Conservation (phyloP, 2,888 invertebrate genomes). For the Drosophila mulleri region DNA sequence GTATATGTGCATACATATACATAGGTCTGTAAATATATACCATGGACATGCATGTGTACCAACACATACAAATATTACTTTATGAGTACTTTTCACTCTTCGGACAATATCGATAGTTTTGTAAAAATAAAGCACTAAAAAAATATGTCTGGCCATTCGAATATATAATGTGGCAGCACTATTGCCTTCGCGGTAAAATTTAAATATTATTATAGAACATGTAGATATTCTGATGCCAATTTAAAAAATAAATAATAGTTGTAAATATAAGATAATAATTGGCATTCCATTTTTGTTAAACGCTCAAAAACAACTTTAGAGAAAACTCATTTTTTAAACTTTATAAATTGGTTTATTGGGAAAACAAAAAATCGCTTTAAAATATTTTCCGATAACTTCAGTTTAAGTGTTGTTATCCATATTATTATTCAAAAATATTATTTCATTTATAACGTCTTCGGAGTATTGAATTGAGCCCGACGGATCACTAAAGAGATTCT, state of each 20-base stretch:
- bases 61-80: constrained; percentile 1
- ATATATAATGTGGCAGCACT: constrained; percentile 27
- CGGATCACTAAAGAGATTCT: background rate
- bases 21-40: too few species aligned
- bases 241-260: background rate
- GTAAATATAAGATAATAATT: too few species aligned
- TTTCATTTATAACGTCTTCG: constrained; percentile 12
- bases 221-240: background rate
- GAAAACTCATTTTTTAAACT: too few species aligned
- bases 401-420: background rate
- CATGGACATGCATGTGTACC: too few species aligned
- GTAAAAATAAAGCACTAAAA: background rate
- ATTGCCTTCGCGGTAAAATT: constrained; percentile 1
- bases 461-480: background rate
- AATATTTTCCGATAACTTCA: too few species aligned
- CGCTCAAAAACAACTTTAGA: too few species aligned
- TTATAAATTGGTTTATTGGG: too few species aligned
- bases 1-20: background rate
- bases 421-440: constrained; percentile 26
- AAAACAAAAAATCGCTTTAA: too few species aligned
- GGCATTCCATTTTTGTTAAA: too few species aligned
- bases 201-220: background rate
- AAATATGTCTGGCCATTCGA: background rate
- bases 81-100: constrained; percentile 38
- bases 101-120: constrained; percentile 38